Evolutionary conservation across 2,113 vertebrate genomes (phyloP).

Genomic region (Bubo bubo): DNA sequence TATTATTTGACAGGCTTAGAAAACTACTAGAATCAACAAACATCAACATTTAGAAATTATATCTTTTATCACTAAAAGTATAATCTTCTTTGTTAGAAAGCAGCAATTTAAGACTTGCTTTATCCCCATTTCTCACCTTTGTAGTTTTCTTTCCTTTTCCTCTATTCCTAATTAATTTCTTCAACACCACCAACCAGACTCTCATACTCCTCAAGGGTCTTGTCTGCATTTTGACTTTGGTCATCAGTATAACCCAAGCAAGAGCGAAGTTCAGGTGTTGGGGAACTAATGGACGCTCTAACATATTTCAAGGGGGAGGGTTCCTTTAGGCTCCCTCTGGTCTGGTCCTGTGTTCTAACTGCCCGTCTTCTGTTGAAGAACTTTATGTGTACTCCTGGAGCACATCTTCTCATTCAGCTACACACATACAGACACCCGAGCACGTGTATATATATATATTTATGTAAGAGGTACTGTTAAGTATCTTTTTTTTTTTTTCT

Average conservation of each 20-base stretch:
- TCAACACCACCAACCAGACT: neutral
- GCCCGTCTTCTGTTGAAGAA: neutral
- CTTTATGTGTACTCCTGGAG: neutral
- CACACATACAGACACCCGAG: fast-evolving
- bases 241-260: neutral
- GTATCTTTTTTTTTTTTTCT: neutral
- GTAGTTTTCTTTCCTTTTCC: neutral
- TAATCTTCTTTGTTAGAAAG: neutral
- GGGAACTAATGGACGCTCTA: fast-evolving
- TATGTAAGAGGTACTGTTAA: neutral
- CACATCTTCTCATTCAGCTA: neutral
- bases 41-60: neutral
- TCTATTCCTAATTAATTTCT: neutral
- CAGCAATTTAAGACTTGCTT: neutral
- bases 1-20: neutral
- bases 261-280: neutral
- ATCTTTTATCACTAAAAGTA: neutral
- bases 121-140: neutral
- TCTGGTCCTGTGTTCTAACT: neutral
- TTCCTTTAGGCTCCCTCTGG: fast-evolving
- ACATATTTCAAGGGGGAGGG: neutral
- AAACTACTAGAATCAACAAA: neutral
- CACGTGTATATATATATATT: neutral
- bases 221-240: neutral
- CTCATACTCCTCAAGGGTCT: neutral